Base-by-base conservation (phyloP, 2,113 vertebrate species). In the Scortum barcoo region DNA sequence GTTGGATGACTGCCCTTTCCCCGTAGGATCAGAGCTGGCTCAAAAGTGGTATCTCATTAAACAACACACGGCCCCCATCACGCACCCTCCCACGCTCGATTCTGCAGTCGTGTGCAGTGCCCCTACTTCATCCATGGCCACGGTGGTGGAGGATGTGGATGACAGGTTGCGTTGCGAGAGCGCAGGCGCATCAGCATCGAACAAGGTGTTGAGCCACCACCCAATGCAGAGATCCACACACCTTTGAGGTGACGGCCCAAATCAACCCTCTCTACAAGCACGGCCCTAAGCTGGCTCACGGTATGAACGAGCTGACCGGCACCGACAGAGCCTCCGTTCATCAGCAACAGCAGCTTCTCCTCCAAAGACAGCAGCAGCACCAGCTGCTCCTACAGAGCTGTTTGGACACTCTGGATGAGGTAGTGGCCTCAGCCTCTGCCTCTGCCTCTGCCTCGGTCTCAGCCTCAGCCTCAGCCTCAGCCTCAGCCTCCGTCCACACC, bases 21-120 rank as follows among this genome's bases (percentile, higher is more conserved):
- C 96, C 0, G 93, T 93, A 0, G 96, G 94, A 56, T 95, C 96
- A 0, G 96, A 97, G 67, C 86, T 97, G 72, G 96, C 96, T 24
- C 96, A 95, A 81, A 97, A 96, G 68, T 97, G 96, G 96, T 90
- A 96, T 93, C 93, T 97, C 51, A 96, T 97, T 78, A 97, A 97
- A 84, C 96, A 96, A 81, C 96, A 96, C 95, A 97, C 96, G 0
- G 96, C 95, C 22, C 96, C 96, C 12, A 94, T 96, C 36, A 95
- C 94, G 1, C 95, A 95, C 86, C 84, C 92, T 5, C 93, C 94
- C 5, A 36, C 92, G 46, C 86, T 95, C 1, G 95, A 96, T 46
- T 63, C 94, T 1, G 30, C 90, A 38, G 90, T 88, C 0, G 90
- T 84, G 12, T 84, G 83, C 57, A 84, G 63, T 7, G 80, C 87